Base-by-base conservation (phyloP, 2,113 vertebrate genomes). In the Clarias magur region DNA sequence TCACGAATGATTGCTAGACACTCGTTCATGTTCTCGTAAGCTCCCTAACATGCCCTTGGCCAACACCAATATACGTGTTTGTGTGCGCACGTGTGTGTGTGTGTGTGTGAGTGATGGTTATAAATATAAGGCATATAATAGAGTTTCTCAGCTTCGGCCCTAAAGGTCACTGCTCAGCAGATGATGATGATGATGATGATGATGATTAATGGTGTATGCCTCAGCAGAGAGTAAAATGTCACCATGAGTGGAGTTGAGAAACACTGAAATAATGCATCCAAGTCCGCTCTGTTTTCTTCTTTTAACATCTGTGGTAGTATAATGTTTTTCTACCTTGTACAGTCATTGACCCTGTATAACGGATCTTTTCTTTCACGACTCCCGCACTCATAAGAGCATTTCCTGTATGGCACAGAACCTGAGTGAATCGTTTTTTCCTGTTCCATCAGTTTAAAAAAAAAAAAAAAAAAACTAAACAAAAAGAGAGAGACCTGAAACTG, bases 401-500 rank as follows among this genome's bases (percentile, higher is more conserved):
- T 82, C 78, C 84, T 82, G 85, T 87, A 42, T 53, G 75, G 72
- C 75, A 42, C 84, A 86, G 75, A 25, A 70, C 82, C 78, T 59
- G 85, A 88, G 90, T 80, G 34, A 76, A 85, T 91, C 76, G 73
- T 88, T 30, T 38, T 70, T 11, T 12, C 72, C 88, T 88, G 81
- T 79, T 84, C 86, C 59, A 89, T 86, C 57, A 88, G 91, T 76
- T 78, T 3, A 78, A 78, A 78, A 42, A 57, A 80, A 53, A n/a
- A 38, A 21, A 75, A 75, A 73, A 34, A 34, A 34, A 1, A 42
- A 53, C 1, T 23, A 85, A 89, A 84, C 90, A 82, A 87, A 80
- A 6, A 48, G 42, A 48, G 42, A 90, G 90, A 92, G 90, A 93
- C 93, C 91, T 92, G 93, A 95, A 87, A 88, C 92, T 92, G 94